phyloP scores from a whole-genome alignment of 37 sponge, comb jelly and placozoan species.

The Ianthella basta region DNA sequence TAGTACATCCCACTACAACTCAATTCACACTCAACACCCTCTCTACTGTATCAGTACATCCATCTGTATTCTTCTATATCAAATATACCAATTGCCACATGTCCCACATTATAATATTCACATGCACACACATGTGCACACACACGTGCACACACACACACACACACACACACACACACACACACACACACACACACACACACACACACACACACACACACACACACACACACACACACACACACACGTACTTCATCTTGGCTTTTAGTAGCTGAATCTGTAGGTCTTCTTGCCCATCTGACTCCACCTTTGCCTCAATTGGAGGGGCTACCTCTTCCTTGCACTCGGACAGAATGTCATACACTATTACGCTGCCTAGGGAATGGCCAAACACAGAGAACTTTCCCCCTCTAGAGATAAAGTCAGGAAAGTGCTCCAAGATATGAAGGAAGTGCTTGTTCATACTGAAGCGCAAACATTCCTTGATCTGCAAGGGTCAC shows the following conservation, averaged over 20 bases:
- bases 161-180: too few species aligned
- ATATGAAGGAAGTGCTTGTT: slow-evolving; percentile 68
- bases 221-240: too few species aligned
- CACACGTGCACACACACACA: not conserved
- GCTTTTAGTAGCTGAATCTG: slow-evolving; percentile 21
- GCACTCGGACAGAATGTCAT: slow-evolving; percentile 68
- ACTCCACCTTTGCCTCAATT: not conserved
- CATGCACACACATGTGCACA: not conserved
- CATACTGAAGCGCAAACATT: slow-evolving; percentile 53
- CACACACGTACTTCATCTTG: slow-evolving; percentile 15
- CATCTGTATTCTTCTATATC: too few species aligned
- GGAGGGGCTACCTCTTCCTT: not conserved
- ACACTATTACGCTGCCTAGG: slow-evolving; percentile 86
- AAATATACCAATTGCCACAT: too few species aligned
- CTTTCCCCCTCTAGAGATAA: slow-evolving; percentile 57
- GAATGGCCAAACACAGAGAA: slow-evolving; percentile 88
- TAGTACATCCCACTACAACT: too few species aligned
- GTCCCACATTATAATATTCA: too few species aligned
- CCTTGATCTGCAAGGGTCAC: slow-evolving; percentile 48
- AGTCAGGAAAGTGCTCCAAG: slow-evolving; percentile 74
- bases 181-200: too few species aligned
- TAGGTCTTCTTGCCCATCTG: slow-evolving; percentile 8
- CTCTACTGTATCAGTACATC: too few species aligned
- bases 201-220: too few species aligned
- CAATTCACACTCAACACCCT: too few species aligned